Conservation (phyloP, 2,888 invertebrate species). For the Anagyrus pseudococci region DNA sequence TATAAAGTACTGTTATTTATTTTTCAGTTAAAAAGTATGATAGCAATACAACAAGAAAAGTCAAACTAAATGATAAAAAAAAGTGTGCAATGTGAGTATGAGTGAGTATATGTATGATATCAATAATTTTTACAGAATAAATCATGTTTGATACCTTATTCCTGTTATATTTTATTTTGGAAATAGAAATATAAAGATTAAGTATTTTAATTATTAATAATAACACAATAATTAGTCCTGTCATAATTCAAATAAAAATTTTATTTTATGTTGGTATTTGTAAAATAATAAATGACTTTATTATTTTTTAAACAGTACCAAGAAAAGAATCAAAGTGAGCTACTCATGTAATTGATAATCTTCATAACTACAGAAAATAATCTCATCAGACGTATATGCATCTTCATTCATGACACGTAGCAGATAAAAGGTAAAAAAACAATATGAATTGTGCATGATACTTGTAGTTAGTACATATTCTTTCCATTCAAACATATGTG, state of each 20-base stretch:
- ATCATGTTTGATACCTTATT: constrained; percentile 26
- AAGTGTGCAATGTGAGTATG: constrained; percentile 25
- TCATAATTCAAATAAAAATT: neutral
- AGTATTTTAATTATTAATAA: neutral
- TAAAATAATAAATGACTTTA: too few species aligned
- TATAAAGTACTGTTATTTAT: constrained; percentile 3
- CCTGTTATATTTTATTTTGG: constrained; percentile 12
- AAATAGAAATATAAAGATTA: neutral
- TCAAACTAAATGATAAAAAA: neutral
- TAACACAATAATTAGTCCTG: neutral
- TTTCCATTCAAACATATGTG: too few species aligned
- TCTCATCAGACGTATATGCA: too few species aligned
- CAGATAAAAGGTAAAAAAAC: too few species aligned
- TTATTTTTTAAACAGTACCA: too few species aligned
- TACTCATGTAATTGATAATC: too few species aligned
- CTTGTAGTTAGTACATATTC: too few species aligned
- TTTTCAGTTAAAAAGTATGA: constrained; percentile 15
- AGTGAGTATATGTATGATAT: constrained; percentile 28
- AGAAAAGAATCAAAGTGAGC: too few species aligned
- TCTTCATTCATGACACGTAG: too few species aligned
- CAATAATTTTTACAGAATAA: constrained; percentile 35
- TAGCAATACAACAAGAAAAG: neutral
- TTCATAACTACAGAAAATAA: too few species aligned
- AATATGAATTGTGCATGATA: too few species aligned
- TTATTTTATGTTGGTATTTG: too few species aligned